These are phyloP conservation scores for Apotomis turbidana DNA, from an alignment of 2,888 invertebrate species.

Conservation along the genomic window DNA sequence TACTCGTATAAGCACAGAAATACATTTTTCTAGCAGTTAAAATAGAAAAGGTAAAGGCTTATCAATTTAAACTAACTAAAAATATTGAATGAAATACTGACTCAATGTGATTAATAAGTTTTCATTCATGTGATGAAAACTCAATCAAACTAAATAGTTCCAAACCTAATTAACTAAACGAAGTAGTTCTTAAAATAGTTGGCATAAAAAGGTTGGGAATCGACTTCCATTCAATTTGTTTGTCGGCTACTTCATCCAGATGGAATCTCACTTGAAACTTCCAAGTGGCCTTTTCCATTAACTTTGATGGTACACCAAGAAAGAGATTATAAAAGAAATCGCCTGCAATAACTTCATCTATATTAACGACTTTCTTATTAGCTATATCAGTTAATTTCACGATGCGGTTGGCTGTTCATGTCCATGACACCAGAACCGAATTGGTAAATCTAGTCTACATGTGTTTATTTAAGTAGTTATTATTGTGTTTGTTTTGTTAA, in stretches of 20 bases:
- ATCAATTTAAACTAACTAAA: background rate
- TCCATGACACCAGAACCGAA: too few species aligned
- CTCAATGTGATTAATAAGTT: constrained; percentile 15
- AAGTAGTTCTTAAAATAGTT: constrained; percentile 40
- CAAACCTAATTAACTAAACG: constrained; percentile 36
- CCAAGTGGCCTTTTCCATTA: constrained; percentile 42
- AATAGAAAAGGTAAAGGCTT: background rate
- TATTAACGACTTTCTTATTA: background rate
- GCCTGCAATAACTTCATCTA: background rate
- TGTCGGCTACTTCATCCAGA: constrained; percentile 39
- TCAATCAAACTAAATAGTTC: constrained; percentile 31
- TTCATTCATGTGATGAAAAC: constrained; percentile 23
- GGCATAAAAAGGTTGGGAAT: constrained; percentile 41
- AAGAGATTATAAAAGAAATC: constrained; percentile 29
- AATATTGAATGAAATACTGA: background rate
- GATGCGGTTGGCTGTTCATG: too few species aligned
- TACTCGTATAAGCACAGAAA: too few species aligned
- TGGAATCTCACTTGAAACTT: constrained; percentile 41
- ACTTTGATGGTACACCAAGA: constrained; percentile 38
- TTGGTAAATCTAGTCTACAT: too few species aligned
- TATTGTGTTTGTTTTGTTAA: too few species aligned
- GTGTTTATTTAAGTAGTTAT: too few species aligned
- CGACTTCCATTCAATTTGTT: constrained; percentile 40
- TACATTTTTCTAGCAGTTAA: too few species aligned
- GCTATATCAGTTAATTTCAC: background rate